Conservation (phyloP, 2,888 invertebrate genomes). For the Drosophila lutescens region DNA sequence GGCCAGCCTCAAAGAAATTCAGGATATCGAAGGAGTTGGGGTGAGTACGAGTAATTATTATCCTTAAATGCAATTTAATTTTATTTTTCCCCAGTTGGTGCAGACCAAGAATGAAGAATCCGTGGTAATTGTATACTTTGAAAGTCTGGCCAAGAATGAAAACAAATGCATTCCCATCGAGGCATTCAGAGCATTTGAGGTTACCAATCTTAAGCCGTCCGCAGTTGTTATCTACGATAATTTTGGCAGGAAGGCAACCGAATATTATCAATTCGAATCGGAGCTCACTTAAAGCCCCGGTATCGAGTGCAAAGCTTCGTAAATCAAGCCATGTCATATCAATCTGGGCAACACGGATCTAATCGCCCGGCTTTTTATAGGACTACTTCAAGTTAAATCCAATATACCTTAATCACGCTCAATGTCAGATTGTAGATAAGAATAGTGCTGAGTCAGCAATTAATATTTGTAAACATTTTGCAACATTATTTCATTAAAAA, state of each 20-base stretch:
- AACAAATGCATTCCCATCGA: constrained; percentile 1
- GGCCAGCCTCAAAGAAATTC: background rate
- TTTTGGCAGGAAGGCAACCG: background rate
- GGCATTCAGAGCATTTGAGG: background rate
- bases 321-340: constrained; percentile 20
- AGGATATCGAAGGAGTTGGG: background rate
- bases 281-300: background rate
- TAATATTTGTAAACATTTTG: constrained; percentile 25
- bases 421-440: constrained; percentile 14
- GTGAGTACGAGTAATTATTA: background rate
- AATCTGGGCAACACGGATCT: background rate
- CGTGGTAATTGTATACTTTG: background rate
- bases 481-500: constrained; percentile 1
- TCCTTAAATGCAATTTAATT: background rate
- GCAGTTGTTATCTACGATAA: background rate
- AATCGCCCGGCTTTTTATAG: background rate
- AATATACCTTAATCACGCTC: constrained; percentile 5
- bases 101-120: background rate
- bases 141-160: background rate
- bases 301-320: background rate
- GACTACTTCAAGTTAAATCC: constrained; percentile 2
- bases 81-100: background rate
- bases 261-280: constrained; percentile 5
- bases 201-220: background rate
- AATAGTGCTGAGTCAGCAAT: constrained; percentile 2